These are phyloP conservation scores for Drosophila melanica DNA, from an alignment of 1,140 invertebrate species.

Conservation along the genomic window DNA sequence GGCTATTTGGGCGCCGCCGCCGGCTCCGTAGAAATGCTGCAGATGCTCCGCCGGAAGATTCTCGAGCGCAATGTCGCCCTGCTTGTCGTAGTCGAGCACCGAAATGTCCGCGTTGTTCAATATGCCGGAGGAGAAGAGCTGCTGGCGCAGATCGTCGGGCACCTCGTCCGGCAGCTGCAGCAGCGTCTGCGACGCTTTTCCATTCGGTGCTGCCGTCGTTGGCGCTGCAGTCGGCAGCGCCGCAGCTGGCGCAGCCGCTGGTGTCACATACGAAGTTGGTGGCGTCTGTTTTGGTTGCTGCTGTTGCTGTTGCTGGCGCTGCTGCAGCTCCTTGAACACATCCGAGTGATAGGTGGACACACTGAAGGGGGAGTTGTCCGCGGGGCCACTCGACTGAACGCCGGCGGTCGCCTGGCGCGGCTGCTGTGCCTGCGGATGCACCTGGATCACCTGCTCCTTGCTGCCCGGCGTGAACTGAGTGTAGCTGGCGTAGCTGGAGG, in stretches of 20 bases:
- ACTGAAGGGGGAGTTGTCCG: slow-evolving; percentile 68
- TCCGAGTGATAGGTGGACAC: slow-evolving; percentile 80
- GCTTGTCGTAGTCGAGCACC: slow-evolving; percentile 93
- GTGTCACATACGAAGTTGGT: neutral
- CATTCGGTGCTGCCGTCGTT: slow-evolving; percentile 50
- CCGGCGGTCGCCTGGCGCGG: slow-evolving; percentile 46
- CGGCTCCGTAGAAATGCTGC: slow-evolving; percentile 92
- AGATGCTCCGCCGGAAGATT: slow-evolving; percentile 93
- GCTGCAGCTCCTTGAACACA: slow-evolving; percentile 80
- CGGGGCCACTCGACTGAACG: slow-evolving; percentile 23
- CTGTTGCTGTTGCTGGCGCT: slow-evolving; percentile 57
- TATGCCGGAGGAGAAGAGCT: slow-evolving; percentile 93
- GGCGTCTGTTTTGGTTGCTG: slow-evolving; percentile 31
- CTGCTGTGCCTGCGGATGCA: slow-evolving; percentile 64
- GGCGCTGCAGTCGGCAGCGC: slow-evolving; percentile 24
- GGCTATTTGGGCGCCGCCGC: slow-evolving; percentile 88
- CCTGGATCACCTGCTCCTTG: slow-evolving; percentile 60
- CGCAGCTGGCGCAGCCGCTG: slow-evolving; percentile 4
- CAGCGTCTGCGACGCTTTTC: slow-evolving; percentile 84
- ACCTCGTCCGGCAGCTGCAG: slow-evolving; percentile 92
- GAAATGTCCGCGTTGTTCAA: slow-evolving; percentile 94
- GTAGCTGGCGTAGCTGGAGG: slow-evolving; percentile 59
- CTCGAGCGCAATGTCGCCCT: slow-evolving; percentile 93
- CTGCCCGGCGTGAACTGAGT: slow-evolving; percentile 73
- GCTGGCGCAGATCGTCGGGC: slow-evolving; percentile 92